Base-by-base conservation (phyloP, 2,113 vertebrate genomes). In the Sander vitreus region DNA sequence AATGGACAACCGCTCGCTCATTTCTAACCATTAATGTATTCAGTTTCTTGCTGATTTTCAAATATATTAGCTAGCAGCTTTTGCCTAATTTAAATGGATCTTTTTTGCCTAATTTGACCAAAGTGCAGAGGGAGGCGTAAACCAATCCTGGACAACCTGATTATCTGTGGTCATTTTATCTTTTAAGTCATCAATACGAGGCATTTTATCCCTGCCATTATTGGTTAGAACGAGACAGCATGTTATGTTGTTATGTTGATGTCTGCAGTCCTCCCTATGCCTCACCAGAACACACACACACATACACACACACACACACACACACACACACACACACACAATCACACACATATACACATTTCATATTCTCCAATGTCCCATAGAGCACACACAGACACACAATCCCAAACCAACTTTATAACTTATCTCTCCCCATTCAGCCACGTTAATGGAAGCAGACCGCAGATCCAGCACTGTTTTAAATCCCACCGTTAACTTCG, bases 111-210 rank as follows among this genome's bases (percentile, higher is more conserved):
- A 81, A 92, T 88, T 65, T 85, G 53, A 70, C 57, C 48, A 90
- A 91, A 92, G 83, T 92, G 88, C 89, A 88, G 77, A 88, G 83
- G 75, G 80, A 90, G 83, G 90, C 58, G 83, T 87, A 92, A 93
- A 88, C 59, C 75, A 91, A 90, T 85, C 86, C 91, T 8, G 13
- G 69, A 33, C 45, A 89, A 86, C 74, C 43, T 83, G 78, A 88
- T 89, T 85, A 85, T 79, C 78, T 91, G 78, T 67, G 83, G 88
- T 83, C 70, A 60, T 73, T 87, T 88, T 90, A 83, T 86, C 84
- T 83, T 87, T 85, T 50, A 87, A 75, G 73, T 69, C 76, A 54
- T 89, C 91, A 73, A 78, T 88, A 80, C 6, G 9, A 85, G 58
- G 62, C 63, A 62, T 80, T 80, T 84, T 85, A 60, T 83, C 33